Evolutionary conservation across 2,113 vertebrate genomes (phyloP), one percentile per base, ranked within the genome.

Genomic region (Globicephala melas): DNA sequence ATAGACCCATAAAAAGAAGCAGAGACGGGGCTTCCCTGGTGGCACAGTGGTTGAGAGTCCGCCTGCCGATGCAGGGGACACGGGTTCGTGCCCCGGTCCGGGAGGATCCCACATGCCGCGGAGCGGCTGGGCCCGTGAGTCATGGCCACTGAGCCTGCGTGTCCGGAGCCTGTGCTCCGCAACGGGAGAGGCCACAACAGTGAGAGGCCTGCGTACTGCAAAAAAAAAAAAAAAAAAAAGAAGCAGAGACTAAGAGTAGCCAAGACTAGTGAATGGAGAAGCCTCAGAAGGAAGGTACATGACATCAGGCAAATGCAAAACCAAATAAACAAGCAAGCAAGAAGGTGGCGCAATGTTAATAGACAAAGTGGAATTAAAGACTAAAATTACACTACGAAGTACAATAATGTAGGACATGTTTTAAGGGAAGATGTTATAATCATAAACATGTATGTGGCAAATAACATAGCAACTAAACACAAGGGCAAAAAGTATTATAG

Each of bases 321-420:
- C 5, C 10, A 71, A 31, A 25, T n/a, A 31, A 47, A 38, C 65
- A 55, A 81, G 87, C 84, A 88, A 44, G 31, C 20, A 8, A 53
- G 38, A 33, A 15, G 36, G 28, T 2, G 15, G 44, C 8, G 0
- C 21, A 4, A 7, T 25, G 3, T 15, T 28, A 9, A 15, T 1
- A 28, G 12, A 60, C 36, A 36, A 15, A 53, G 87, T 13, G 12
- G 36, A 44, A 41, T 0, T 6, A 31, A 67, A 76, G 55, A 20
- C 33, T 21, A 15, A 85, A 71, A 63, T 21, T 47, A 3, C 2
- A n/a, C 5, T 53, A 23, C 23, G 33, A 70, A 94, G 81, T 3
- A 12, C 31, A 36, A 20, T 38, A 80, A 38, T 0, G 15, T 0
- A 33, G 41, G 77, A 33, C 5, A 0, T 8, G 21, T 3, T 28